Percentiles rank a stretch among this genome's conserved stretches.
phyloP scores from a whole-genome alignment of 37 sponge, comb jelly and placozoan species.

The Diacarnus erythraeanus region DNA sequence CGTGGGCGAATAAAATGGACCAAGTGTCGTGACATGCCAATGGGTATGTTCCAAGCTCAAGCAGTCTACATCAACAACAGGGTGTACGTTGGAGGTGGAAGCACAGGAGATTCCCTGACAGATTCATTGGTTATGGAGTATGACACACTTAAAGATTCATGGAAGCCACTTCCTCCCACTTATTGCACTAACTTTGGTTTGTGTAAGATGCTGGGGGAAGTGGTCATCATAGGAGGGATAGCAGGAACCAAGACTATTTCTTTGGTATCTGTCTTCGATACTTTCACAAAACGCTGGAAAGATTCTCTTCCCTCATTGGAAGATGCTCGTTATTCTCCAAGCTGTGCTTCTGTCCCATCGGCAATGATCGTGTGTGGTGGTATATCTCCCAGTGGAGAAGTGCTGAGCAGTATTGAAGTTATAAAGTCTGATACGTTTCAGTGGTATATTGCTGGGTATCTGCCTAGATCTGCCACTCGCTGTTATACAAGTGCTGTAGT shows the following conservation, averaged over 20 bases:
- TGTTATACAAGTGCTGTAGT: constrained; percentile 3
- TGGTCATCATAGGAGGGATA: constrained; percentile 36
- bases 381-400: neutral
- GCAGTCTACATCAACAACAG: constrained; percentile 1
- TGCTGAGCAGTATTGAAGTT: constrained; percentile 27
- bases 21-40: constrained; percentile 33
- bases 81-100: constrained; percentile 46
- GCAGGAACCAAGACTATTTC: neutral
- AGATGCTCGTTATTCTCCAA: constrained; percentile 7
- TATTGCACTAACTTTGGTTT: constrained; percentile 25
- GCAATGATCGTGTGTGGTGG: constrained; percentile 32
- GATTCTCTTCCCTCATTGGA: constrained; percentile 24
- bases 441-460: constrained; percentile 20
- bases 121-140: constrained; percentile 30
- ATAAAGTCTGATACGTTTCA: constrained; percentile 1
- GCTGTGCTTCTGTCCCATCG: neutral
- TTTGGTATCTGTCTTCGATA: constrained; percentile 13
- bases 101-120: constrained; percentile 7
- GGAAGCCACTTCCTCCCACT: constrained; percentile 13
- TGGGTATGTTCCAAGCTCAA: constrained; percentile 43
- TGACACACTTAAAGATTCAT: constrained; percentile 9
- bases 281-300: constrained; percentile 34
- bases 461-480: constrained; percentile 1
- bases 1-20: constrained; percentile 22
- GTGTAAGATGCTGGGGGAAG: constrained; percentile 22